These are phyloP conservation scores for Gymnoscopelus braueri DNA, from an alignment of 2,797 vertebrate species.

Conservation along the genomic window DNA sequence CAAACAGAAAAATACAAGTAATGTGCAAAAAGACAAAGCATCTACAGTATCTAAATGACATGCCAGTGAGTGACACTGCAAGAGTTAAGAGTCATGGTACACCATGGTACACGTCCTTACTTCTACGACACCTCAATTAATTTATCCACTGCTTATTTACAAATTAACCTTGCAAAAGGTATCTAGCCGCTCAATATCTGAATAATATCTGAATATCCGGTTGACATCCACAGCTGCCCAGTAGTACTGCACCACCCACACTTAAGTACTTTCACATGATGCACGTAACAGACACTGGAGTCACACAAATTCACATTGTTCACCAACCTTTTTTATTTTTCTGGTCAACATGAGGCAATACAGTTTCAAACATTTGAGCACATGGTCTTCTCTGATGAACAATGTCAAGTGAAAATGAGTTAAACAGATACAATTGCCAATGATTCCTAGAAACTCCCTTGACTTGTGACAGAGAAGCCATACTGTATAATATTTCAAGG, in stretches of 20 bases:
- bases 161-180: background rate
- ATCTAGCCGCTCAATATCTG: constrained; percentile 12
- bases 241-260: background rate
- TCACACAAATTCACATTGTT: constrained; percentile 14
- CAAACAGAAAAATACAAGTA: too few species aligned
- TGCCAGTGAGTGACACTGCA: too few species aligned
- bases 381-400: constrained; percentile 1
- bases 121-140: too few species aligned
- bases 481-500: constrained; percentile 3
- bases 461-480: constrained; percentile 20
- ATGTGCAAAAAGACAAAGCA: too few species aligned
- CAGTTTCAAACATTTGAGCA: constrained; percentile 15
- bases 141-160: constrained; percentile 43
- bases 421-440: constrained; percentile 31
- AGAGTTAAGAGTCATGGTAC: too few species aligned
- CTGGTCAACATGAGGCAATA: constrained; percentile 6
- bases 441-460: constrained; percentile 4
- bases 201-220: background rate
- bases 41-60: too few species aligned
- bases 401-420: constrained; percentile 23
- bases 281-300: constrained; percentile 30
- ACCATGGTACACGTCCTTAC: too few species aligned
- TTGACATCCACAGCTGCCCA: constrained; percentile 7
- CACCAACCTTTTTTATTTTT: background rate
- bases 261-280: constrained; percentile 24